Conservation (phyloP, 2,113 vertebrate genomes). For the Lepisosteus oculatus region DNA sequence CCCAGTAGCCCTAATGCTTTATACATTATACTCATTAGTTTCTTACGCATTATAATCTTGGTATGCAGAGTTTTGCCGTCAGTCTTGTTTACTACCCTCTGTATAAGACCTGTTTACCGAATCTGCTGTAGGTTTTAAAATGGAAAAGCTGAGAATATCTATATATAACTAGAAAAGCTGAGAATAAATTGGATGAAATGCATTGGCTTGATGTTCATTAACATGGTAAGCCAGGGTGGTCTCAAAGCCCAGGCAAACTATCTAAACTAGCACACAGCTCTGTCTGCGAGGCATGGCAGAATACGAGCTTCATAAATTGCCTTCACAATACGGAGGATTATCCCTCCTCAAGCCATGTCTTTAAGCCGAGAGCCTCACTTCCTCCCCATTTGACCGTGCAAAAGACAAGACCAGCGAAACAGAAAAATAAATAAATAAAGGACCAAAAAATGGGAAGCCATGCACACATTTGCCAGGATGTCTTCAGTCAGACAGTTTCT, state of each 20-base stretch:
- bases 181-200: conserved; percentile 9
- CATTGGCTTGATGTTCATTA: conserved; percentile 20
- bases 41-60: no score
- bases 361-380: conserved; percentile 4
- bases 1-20: no score
- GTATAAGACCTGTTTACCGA: no score
- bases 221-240: conserved; percentile 15
- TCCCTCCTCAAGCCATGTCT: conserved; percentile 7
- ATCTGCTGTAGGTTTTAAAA: no score
- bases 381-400: not conserved
- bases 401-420: not conserved
- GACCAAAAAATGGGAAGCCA: not conserved
- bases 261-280: conserved; percentile 10
- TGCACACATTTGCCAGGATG: not conserved
- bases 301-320: conserved; percentile 18
- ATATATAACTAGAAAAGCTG: no score
- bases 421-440: not conserved
- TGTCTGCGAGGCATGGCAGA: conserved; percentile 15
- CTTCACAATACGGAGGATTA: conserved; percentile 29
- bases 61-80: no score
- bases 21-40: no score
- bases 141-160: no score
- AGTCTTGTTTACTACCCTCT: no score
- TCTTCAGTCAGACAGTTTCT: not conserved
- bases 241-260: conserved; percentile 25